These are phyloP conservation scores for Poeciliopsis infans DNA, from an alignment of 2,797 vertebrate species.

Conservation along the genomic window DNA sequence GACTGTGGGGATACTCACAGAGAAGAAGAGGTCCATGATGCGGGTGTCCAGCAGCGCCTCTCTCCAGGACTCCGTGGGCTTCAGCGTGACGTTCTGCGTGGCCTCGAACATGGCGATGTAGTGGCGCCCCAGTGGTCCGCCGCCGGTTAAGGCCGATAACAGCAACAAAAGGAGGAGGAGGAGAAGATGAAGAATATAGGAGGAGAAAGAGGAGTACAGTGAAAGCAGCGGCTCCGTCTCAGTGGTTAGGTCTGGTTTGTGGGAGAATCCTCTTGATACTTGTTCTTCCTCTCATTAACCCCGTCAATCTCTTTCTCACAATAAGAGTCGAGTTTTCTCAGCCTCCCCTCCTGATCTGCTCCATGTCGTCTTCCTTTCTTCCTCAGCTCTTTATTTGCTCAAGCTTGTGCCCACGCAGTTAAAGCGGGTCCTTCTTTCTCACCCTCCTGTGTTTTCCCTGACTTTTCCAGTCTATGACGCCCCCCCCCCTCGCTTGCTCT, in stretches of 20 bases:
- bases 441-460: slow-evolving; percentile 29
- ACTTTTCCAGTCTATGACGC: slow-evolving; percentile 11
- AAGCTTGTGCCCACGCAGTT: slow-evolving; percentile 16
- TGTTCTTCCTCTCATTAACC: slow-evolving; percentile 51
- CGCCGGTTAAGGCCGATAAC: slow-evolving; percentile 93
- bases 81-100: slow-evolving; percentile 97
- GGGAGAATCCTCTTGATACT: slow-evolving; percentile 35
- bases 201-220: slow-evolving; percentile 64
- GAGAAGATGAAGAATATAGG: slow-evolving; percentile 43
- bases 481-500: slow-evolving; percentile 38
- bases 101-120: slow-evolving; percentile 99
- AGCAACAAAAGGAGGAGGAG: slow-evolving; percentile 78
- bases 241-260: slow-evolving; percentile 44
- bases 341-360: slow-evolving; percentile 42
- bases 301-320: slow-evolving; percentile 30
- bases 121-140: slow-evolving; percentile 97
- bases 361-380: slow-evolving; percentile 48
- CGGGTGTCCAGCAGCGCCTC: slow-evolving; percentile 97
- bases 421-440: slow-evolving; percentile 26
- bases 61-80: slow-evolving; percentile 97
- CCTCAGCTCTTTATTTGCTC: slow-evolving; percentile 35
- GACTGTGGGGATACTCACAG: slow-evolving; percentile 82
- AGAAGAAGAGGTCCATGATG: slow-evolving; percentile 99
- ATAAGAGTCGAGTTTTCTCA: slow-evolving; percentile 8
- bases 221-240: slow-evolving; percentile 49